phyloP scores from a whole-genome alignment of 2,797 vertebrate species.

The Liasis olivaceus region DNA sequence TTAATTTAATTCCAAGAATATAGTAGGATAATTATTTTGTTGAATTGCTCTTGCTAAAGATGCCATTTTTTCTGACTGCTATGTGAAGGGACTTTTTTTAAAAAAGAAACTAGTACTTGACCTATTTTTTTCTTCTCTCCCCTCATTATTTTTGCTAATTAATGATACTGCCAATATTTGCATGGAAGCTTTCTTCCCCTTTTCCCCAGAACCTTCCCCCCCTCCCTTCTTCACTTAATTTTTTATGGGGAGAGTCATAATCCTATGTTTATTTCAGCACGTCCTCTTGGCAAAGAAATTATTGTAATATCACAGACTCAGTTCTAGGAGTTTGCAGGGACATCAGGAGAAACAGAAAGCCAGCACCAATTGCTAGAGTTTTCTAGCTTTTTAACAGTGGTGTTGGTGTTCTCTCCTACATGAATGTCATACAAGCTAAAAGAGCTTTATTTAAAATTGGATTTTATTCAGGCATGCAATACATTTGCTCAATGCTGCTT shows the following conservation, averaged over 20 bases:
- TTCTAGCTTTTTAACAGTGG: conserved; percentile 9
- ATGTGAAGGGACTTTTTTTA: conserved; percentile 23
- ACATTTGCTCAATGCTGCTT: conserved; percentile 17
- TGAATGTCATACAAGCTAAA: conserved; percentile 21
- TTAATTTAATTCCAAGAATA: not conserved
- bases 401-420: not conserved
- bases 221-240: not conserved
- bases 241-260: not conserved
- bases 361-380: conserved; percentile 17
- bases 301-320: conserved; percentile 34
- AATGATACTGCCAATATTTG: conserved; percentile 7
- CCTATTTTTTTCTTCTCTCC: not conserved
- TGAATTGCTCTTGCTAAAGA: conserved; percentile 7
- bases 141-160: conserved; percentile 34
- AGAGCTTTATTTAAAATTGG: not conserved
- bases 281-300: conserved; percentile 12
- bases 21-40: conserved; percentile 2
- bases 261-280: not conserved
- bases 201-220: conserved; percentile 1
- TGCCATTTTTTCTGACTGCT: not conserved
- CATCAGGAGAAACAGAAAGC: not conserved
- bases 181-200: conserved; percentile 5
- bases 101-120: not conserved
- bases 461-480: conserved; percentile 30
- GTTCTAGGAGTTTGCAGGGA: conserved; percentile 18